These are phyloP conservation scores for Epinephelus awoara DNA, from an alignment of 2,797 vertebrate species.

Conservation along the genomic window DNA sequence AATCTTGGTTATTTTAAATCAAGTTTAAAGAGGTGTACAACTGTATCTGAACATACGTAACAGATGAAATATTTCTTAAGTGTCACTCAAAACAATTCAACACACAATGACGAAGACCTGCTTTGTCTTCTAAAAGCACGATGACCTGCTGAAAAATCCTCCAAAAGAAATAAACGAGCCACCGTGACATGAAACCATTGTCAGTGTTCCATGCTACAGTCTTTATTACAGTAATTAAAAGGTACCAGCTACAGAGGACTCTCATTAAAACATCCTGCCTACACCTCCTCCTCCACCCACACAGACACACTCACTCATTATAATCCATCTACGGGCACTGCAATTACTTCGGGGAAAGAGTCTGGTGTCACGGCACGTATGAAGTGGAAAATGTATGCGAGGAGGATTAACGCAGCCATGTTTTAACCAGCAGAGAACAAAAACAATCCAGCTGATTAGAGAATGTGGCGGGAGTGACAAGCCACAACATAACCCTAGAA, in stretches of 20 bases:
- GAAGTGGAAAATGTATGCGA: conserved; percentile 33
- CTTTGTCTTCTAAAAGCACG: conserved; percentile 16
- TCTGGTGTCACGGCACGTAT: conserved; percentile 10
- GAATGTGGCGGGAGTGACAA: conserved; percentile 18
- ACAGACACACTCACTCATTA: conserved; percentile 17
- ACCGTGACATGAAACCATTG: conserved; percentile 7
- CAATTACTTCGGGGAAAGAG: conserved; percentile 16
- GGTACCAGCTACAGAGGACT: neutral
- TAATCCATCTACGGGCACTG: conserved; percentile 11
- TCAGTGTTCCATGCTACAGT: neutral
- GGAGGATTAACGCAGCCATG: conserved; percentile 18
- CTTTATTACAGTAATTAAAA: conserved; percentile 36
- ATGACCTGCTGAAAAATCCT: neutral
- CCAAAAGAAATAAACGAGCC: neutral
- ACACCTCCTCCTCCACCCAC: conserved; percentile 17
- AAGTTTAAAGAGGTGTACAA: neutral
- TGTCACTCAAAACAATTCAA: neutral
- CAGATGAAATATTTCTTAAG: neutral
- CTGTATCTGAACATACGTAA: neutral
- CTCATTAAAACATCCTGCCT: conserved; percentile 12
- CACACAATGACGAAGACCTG: neutral
- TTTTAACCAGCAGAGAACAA: conserved; percentile 19
- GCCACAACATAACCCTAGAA: conserved; percentile 11
- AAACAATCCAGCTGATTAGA: conserved; percentile 9
- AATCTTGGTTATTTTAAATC: neutral